A percentile compares a stretch with the other conserved stretches of the same genome.
Conservation (phyloP, 2,888 invertebrate species). For the Oscheius sp. region DNA sequence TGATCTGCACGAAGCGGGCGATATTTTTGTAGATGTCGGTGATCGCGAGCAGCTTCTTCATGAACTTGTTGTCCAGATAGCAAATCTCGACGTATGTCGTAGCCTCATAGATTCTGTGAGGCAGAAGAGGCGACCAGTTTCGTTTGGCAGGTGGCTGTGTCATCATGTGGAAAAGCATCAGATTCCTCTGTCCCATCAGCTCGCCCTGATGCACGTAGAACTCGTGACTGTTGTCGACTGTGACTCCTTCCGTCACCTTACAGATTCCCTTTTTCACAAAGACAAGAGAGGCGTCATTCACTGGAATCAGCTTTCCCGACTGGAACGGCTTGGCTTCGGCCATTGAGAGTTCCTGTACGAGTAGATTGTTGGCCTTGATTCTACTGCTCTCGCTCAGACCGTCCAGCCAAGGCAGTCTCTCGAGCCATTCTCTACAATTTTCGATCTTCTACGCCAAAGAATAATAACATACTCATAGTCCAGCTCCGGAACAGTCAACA, state of each 20-base stretch:
- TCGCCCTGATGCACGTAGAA: conserved; percentile 42
- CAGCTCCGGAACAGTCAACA: conserved; percentile 17
- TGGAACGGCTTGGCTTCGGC: not conserved
- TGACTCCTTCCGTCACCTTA: conserved; percentile 25
- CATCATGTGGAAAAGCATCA: conserved; percentile 29
- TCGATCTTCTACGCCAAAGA: not conserved
- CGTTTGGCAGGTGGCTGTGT: not conserved
- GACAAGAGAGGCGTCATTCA: conserved; percentile 1
- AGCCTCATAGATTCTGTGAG: conserved; percentile 11
- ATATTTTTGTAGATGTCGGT: not conserved
- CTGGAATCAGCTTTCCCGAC: not conserved
- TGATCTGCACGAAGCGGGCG: conserved; percentile 10
- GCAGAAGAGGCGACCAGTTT: conserved; percentile 19
- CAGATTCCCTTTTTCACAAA: conserved; percentile 36
- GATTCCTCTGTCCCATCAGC: conserved; percentile 41
- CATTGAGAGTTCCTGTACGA: conserved; percentile 9
- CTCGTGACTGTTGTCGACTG: conserved; percentile 14
- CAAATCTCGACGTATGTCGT: conserved; percentile 13
- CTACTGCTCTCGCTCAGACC: not conserved
- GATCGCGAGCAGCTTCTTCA: not conserved
- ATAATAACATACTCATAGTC: conserved; percentile 9
- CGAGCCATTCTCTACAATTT: conserved; percentile 5
- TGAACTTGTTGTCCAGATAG: not conserved
- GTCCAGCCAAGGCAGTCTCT: conserved; percentile 14
- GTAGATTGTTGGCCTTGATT: not conserved